Percentiles rank a stretch among this genome's conserved stretches.
Evolutionary conservation across 2,797 vertebrate genomes (phyloP).

Genomic region (Siniperca obscura): DNA sequence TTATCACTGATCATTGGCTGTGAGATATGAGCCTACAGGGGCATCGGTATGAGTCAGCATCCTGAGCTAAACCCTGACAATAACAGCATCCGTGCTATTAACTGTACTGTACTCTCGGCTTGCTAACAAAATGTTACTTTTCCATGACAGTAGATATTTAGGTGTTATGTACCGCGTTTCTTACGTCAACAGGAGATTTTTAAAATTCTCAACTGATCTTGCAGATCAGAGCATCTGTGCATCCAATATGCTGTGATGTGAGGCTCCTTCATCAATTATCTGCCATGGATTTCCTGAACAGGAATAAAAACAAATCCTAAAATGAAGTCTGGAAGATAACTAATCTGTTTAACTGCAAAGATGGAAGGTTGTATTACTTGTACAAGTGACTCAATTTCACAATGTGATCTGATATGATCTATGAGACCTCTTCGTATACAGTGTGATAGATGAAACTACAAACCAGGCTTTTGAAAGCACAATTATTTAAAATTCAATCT

Average conservation of each 20-base stretch:
- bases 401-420: background rate
- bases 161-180: background rate
- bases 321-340: slow-evolving; percentile 30
- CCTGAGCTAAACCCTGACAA: slow-evolving; percentile 31
- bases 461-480: slow-evolving; percentile 1
- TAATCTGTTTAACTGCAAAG: slow-evolving; percentile 9
- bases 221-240: background rate
- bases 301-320: slow-evolving; percentile 23
- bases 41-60: slow-evolving; percentile 35
- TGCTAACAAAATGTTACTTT: slow-evolving; percentile 2
- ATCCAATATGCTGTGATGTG: slow-evolving; percentile 3
- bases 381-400: background rate
- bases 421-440: background rate
- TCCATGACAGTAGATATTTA: background rate
- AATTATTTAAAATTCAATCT: background rate
- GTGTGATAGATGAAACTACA: background rate
- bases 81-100: slow-evolving; percentile 28
- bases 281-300: slow-evolving; percentile 20
- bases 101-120: background rate
- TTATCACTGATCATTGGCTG: slow-evolving; percentile 37
- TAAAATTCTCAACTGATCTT: slow-evolving; percentile 4
- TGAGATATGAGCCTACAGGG: slow-evolving; percentile 43
- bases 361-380: background rate
- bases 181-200: background rate
- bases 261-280: slow-evolving; percentile 18